Percentiles rank a stretch among this genome's conserved stretches.
Evolutionary conservation across 2,797 vertebrate species (phyloP).

Genomic region (Halcyon leucocephala): DNA sequence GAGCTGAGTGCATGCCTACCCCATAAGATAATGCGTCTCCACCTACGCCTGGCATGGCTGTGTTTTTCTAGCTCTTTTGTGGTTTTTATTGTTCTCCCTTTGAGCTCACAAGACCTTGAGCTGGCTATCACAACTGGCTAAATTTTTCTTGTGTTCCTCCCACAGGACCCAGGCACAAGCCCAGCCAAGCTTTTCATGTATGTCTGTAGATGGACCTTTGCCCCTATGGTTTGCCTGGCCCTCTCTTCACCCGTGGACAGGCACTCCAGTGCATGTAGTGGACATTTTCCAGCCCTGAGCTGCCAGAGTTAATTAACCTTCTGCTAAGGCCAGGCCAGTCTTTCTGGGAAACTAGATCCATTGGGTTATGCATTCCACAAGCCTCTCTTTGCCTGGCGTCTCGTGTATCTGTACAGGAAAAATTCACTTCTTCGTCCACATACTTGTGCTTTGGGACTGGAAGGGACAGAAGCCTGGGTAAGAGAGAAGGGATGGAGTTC

Average conservation of each 20-base stretch:
- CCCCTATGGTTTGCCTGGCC: slow-evolving; percentile 55
- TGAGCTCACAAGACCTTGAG: background rate
- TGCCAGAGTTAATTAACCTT: slow-evolving; percentile 71
- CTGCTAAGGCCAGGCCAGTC: slow-evolving; percentile 36
- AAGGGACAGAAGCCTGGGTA: background rate
- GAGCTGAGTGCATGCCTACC: background rate
- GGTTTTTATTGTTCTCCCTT: slow-evolving; percentile 28
- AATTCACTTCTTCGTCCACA: background rate
- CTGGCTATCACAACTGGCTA: background rate
- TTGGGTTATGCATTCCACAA: slow-evolving; percentile 52
- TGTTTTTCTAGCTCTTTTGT: slow-evolving; percentile 59
- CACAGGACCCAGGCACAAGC: background rate
- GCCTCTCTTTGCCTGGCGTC: background rate
- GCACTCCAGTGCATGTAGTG: slow-evolving; percentile 36
- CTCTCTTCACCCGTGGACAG: slow-evolving; percentile 48
- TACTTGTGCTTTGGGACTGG: background rate
- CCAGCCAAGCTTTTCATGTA: slow-evolving; percentile 28
- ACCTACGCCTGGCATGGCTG: slow-evolving; percentile 30
- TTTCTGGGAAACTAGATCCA: slow-evolving; percentile 69
- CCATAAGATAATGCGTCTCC: background rate
- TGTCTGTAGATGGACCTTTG: slow-evolving; percentile 55
- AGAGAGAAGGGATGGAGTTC: background rate
- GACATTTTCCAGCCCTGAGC: slow-evolving; percentile 64
- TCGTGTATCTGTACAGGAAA: background rate
- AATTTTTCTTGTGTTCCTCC: slow-evolving; percentile 21